phyloP scores from a whole-genome alignment of 2,888 invertebrate genomes.

The Melanostoma scalare region DNA sequence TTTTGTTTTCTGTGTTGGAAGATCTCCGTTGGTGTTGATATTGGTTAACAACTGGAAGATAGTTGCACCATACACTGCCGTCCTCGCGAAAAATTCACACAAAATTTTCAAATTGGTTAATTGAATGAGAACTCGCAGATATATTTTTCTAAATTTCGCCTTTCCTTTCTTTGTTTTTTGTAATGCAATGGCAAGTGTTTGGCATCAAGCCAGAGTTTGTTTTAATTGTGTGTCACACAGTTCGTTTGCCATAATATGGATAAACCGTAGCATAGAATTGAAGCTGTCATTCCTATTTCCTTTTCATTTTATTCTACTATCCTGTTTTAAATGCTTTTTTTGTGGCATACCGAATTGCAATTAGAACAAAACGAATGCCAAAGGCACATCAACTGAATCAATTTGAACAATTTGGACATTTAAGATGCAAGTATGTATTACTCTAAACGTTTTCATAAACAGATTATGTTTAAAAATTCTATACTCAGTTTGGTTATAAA shows the following conservation, averaged over 20 bases:
- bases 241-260: conserved; percentile 37
- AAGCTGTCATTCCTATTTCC: conserved; percentile 19
- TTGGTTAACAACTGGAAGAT: not conserved
- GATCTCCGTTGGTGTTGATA: not conserved
- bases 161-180: conserved; percentile 11
- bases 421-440: too few species aligned
- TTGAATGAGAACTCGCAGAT: conserved; percentile 41
- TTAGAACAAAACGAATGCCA: too few species aligned
- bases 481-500: too few species aligned
- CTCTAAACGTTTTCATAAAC: too few species aligned
- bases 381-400: too few species aligned
- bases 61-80: not conserved
- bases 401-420: too few species aligned
- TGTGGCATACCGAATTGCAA: too few species aligned
- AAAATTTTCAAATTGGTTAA: conserved; percentile 29
- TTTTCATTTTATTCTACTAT: too few species aligned
- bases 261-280: conserved; percentile 33
- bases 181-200: conserved; percentile 27
- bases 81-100: not conserved
- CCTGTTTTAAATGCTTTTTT: too few species aligned
- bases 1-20: too few species aligned
- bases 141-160: conserved; percentile 25
- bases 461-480: too few species aligned
- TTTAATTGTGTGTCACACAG: conserved; percentile 46
- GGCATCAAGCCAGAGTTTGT: conserved; percentile 41